A percentile compares a stretch with the other conserved stretches of the same genome.
These are phyloP conservation scores for Machimus rusticus DNA, from an alignment of 2,888 invertebrate species.

Conservation along the genomic window DNA sequence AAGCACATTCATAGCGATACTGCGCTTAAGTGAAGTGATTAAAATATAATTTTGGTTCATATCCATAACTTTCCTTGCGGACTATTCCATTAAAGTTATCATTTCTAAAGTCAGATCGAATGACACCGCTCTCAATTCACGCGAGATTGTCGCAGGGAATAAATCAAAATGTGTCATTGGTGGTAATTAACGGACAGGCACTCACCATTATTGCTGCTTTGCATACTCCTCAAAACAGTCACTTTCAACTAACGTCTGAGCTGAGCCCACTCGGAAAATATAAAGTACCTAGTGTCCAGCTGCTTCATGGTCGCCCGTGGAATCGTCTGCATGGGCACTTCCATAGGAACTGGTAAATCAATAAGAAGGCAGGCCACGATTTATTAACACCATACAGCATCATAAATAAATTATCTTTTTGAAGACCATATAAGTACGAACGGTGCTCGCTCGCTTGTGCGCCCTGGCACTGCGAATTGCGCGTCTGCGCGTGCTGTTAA, in stretches of 20 bases:
- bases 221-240: conserved; percentile 31
- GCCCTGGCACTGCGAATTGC: background rate
- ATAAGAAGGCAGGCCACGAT: conserved; percentile 35
- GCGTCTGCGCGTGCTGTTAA: conserved; percentile 7
- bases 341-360: conserved; percentile 24
- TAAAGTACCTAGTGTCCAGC: background rate
- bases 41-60: conserved; percentile 22
- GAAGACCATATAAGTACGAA: background rate
- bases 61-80: conserved; percentile 1
- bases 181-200: conserved; percentile 33
- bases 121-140: conserved; percentile 22
- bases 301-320: conserved; percentile 2
- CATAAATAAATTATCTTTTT: conserved; percentile 40
- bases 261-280: conserved; percentile 19
- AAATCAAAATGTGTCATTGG: conserved; percentile 37
- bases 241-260: background rate
- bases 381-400: conserved; percentile 42
- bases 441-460: background rate
- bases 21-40: conserved; percentile 1
- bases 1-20: background rate
- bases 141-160: conserved; percentile 24
- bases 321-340: conserved; percentile 14
- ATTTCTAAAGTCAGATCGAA: conserved; percentile 20
- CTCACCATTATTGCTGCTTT: conserved; percentile 24
- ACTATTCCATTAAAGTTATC: conserved; percentile 33